Conservation (phyloP, 2,113 vertebrate genomes). For the Anoplopoma fimbria region DNA sequence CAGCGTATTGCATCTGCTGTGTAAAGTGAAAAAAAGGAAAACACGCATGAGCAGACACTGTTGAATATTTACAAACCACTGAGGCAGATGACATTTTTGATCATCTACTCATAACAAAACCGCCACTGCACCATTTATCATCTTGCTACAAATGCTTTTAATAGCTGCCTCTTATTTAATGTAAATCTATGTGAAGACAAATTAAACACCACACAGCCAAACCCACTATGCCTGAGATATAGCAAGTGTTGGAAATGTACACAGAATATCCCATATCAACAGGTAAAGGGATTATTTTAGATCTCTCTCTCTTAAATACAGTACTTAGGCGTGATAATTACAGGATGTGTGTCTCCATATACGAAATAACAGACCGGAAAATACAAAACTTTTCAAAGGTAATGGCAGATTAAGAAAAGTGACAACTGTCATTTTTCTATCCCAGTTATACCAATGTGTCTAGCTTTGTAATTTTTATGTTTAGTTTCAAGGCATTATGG, state of each 20-base stretch:
- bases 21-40: conserved; percentile 35
- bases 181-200: conserved; percentile 65
- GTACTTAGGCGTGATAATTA: neutral
- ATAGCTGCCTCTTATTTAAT: conserved; percentile 69
- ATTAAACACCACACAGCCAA: conserved; percentile 59
- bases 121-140: conserved; percentile 74
- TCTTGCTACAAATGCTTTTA: conserved; percentile 75
- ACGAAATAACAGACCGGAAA: neutral
- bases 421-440: no score
- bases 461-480: neutral
- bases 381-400: neutral
- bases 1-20: conserved; percentile 71
- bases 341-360: neutral
- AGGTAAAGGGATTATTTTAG: neutral
- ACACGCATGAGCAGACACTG: conserved; percentile 62
- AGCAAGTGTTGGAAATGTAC: no score
- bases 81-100: conserved; percentile 79
- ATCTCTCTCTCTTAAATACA: neutral
- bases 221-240: conserved; percentile 3
- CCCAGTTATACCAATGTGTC: neutral
- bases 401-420: neutral
- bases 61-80: conserved; percentile 79
- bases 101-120: conserved; percentile 78
- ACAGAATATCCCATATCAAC: neutral
- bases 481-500: neutral